These are phyloP conservation scores for Falco cherrug DNA, from an alignment of 2,797 vertebrate species.

Conservation along the genomic window DNA sequence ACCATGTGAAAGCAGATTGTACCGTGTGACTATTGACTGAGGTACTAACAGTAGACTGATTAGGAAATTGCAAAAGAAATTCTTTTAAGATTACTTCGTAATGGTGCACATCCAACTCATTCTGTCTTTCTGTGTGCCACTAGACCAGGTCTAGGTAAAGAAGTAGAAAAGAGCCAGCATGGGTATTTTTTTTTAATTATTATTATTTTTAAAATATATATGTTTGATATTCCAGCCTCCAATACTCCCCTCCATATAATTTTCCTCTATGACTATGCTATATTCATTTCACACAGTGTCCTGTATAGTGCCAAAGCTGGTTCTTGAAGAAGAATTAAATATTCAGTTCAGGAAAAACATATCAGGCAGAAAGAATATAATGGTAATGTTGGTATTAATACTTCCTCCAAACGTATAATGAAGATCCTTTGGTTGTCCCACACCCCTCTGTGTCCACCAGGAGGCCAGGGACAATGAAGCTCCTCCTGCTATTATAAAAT, in stretches of 20 bases:
- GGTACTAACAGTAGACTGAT: not conserved
- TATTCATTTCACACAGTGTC: conserved; percentile 51
- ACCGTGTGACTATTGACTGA: not conserved
- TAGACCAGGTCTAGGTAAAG: not conserved
- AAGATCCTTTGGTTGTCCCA: conserved; percentile 13
- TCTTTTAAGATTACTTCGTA: not conserved
- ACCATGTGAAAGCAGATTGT: not conserved
- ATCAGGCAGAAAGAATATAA: not conserved
- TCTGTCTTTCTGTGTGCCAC: not conserved
- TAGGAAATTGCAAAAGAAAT: conserved; percentile 4
- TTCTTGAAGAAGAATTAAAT: conserved; percentile 55
- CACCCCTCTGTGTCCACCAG: conserved; percentile 34
- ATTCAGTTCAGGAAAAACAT: conserved; percentile 32
- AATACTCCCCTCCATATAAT: not conserved
- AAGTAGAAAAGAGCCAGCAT: not conserved
- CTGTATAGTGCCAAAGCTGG: conserved; percentile 5
- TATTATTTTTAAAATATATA: not conserved
- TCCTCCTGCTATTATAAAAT: conserved; percentile 32
- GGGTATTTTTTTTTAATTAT: not conserved
- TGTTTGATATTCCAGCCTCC: conserved; percentile 40
- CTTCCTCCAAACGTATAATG: conserved; percentile 16
- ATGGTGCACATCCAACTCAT: conserved; percentile 1
- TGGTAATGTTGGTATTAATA: not conserved
- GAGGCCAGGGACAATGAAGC: conserved; percentile 9
- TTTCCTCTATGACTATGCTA: not conserved